phyloP scores from a whole-genome alignment of 2,797 vertebrate genomes.

The Sternotherus odoratus region DNA sequence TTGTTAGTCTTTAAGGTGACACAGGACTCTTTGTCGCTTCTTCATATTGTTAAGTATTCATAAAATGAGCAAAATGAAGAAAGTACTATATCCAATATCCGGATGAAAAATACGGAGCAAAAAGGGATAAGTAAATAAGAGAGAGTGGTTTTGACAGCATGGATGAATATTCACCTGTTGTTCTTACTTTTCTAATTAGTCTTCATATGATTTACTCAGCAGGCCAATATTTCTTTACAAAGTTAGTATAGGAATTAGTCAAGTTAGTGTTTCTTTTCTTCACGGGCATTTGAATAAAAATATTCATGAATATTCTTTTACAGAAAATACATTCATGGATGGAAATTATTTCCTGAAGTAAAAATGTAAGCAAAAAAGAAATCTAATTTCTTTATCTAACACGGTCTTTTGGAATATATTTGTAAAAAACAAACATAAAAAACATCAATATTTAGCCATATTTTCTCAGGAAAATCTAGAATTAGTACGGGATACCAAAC shows the following conservation, averaged over 20 bases:
- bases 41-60: conserved; percentile 64
- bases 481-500: background rate
- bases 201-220: conserved; percentile 19
- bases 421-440: background rate
- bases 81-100: conserved; percentile 47
- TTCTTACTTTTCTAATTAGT: conserved; percentile 52
- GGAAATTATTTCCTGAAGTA: background rate
- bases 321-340: background rate
- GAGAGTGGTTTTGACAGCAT: conserved; percentile 20
- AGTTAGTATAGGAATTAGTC: background rate
- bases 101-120: conserved; percentile 41
- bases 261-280: conserved; percentile 22
- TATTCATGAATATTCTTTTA: background rate
- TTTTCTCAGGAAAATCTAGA: background rate
- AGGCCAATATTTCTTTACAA: background rate
- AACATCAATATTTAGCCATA: background rate
- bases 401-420: background rate
- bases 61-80: conserved; percentile 51
- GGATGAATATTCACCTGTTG: conserved; percentile 39
- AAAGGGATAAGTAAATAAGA: conserved; percentile 41
- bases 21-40: too few relatives aligned
- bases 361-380: conserved; percentile 3
- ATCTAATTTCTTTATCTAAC: background rate
- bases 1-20: too few relatives aligned
- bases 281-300: conserved; percentile 5